Evolutionary conservation across 2,888 invertebrate species (phyloP), one percentile per base, ranked within the genome.

Genomic region (Junonia oenone): DNA sequence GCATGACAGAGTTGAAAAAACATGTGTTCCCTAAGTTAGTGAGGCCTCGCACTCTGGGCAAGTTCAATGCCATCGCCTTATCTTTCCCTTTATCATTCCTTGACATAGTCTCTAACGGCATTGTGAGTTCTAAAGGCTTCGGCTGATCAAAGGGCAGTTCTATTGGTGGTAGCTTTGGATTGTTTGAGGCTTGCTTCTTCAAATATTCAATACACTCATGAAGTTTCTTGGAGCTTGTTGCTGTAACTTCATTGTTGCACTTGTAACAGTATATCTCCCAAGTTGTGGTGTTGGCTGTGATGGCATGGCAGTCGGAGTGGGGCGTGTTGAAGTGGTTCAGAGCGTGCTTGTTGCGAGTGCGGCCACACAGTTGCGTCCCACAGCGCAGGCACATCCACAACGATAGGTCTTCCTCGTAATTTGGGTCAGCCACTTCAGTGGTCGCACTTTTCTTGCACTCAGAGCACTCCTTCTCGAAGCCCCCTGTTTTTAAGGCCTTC

Each of bases 1-100:
- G 99, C 91, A 99, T 93, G 6, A 98, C 98, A 22, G 98, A 97
- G 90, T 99, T 99, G 79, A 99, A 98, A 84, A 98, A 99, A 78
- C 99, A 99, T 0, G 99, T 99, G 78, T 99, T 99, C 47, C 99
- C 98, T 74, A 98, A 90, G 88, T 99, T 99, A 49, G 92, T 92
- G 38, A 99, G 88, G 0, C 99, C 99, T 86, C 97, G 87, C 0
- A 94, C 93, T 37, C 93, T 83, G 0, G 92, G 92, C 58, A 92
- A 65, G 62, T 69, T 77, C 56, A 74, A 67, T n/a, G 69, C 67
- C 48, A 76, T 70, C 0, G 76, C 69, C 65, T 83, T 88, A 19
- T 88, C 85, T 68, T 85, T 89, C 1, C 69, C 74, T 72, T 86
- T 88, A 22, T 87, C 86, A 59, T 71, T 72, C 61, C 74, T 79